Conservation (phyloP, 2,888 invertebrate genomes). For the Serrognathus titanus region DNA sequence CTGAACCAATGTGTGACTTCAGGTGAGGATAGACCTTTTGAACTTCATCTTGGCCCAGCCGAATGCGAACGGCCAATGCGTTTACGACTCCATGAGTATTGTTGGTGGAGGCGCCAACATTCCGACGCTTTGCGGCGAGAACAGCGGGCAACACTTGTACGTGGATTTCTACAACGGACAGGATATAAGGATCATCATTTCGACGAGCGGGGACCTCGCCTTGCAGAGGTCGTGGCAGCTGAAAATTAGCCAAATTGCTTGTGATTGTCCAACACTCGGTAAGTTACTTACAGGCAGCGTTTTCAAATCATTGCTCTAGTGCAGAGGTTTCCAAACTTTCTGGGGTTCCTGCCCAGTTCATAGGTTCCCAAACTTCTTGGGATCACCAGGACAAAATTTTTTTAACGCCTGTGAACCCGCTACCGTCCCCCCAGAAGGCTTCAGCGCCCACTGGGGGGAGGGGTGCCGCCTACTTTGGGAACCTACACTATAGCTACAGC, state of each 20-base stretch:
- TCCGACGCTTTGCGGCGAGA: constrained; percentile 78
- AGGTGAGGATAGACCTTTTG: constrained; percentile 76
- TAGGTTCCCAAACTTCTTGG: too few relatives aligned
- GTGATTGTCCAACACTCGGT: constrained; percentile 68
- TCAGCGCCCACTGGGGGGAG: too few relatives aligned
- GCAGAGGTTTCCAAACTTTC: too few relatives aligned
- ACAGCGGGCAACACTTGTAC: constrained; percentile 75
- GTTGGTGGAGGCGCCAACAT: constrained; percentile 66
- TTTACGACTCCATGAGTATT: constrained; percentile 66
- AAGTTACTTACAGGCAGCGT: constrained; percentile 18
- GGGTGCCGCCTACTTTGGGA: too few relatives aligned
- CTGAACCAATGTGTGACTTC: constrained; percentile 35
- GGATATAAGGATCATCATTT: constrained; percentile 65
- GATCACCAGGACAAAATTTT: too few relatives aligned
- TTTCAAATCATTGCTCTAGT: too few relatives aligned
- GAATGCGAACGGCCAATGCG: constrained; percentile 68
- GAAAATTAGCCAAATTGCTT: constrained; percentile 68
- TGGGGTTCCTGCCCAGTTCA: too few relatives aligned
- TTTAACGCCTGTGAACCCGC: too few relatives aligned
- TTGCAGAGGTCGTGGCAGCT: constrained; percentile 73
- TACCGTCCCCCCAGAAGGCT: too few relatives aligned
- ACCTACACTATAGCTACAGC: too few relatives aligned
- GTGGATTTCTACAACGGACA: constrained; percentile 68
- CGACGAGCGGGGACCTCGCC: constrained; percentile 58
- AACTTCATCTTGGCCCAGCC: constrained; percentile 71